Conservation (phyloP, 2,113 vertebrate species). For the Cyprinodon tularosa region DNA sequence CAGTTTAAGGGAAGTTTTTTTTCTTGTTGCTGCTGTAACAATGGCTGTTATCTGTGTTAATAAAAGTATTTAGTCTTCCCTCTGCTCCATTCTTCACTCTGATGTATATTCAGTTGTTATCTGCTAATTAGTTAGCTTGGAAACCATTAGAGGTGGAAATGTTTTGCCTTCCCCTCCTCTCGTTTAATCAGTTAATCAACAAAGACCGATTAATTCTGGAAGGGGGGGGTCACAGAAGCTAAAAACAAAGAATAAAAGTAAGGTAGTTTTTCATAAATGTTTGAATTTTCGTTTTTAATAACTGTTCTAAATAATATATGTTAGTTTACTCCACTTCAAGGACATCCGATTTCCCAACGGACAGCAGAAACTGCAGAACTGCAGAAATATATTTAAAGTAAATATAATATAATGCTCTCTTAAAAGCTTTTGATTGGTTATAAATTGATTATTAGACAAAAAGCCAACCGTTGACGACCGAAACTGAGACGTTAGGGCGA, state of each 20-base stretch:
- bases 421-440: not conserved
- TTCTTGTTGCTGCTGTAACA: constrained; percentile 6
- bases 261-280: not conserved
- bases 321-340: not conserved
- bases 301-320: not conserved
- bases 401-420: not conserved
- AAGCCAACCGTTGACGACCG: constrained; percentile 57
- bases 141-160: not conserved
- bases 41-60: constrained; percentile 25
- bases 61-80: constrained; percentile 30
- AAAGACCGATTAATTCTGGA: not conserved
- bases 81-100: not conserved
- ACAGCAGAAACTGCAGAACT: not conserved
- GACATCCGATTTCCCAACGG: not conserved
- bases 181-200: not conserved
- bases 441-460: not conserved
- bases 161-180: not conserved
- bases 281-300: not conserved
- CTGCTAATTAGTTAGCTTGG: not conserved
- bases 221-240: not conserved
- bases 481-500: constrained; percentile 59
- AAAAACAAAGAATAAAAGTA: not conserved
- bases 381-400: not conserved
- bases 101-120: not conserved
- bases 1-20: constrained; percentile 22